Conservation (phyloP, 2,113 vertebrate genomes). For the Anguilla japonica region DNA sequence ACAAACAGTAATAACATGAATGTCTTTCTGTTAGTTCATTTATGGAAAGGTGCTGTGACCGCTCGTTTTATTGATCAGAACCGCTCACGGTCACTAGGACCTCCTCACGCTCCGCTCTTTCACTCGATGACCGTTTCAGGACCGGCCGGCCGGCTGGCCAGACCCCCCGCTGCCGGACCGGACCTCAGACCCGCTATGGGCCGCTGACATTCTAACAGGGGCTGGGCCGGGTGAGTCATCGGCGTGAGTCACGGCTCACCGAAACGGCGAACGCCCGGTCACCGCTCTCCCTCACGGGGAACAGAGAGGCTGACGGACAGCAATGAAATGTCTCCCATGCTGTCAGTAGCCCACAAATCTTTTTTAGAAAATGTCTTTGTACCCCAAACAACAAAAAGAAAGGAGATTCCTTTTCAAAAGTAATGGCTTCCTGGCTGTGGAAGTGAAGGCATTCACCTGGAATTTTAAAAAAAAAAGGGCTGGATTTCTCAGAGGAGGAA, state of each 20-base stretch:
- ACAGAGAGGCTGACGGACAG: too few species aligned
- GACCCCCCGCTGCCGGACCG: neutral
- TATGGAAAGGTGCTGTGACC: neutral
- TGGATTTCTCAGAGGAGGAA: neutral
- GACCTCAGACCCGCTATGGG: neutral
- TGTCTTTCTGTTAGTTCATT: too few species aligned
- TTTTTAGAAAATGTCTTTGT: neutral
- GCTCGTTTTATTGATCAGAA: neutral
- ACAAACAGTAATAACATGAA: too few species aligned
- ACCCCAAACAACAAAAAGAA: neutral
- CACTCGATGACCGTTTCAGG: neutral
- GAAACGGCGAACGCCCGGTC: neutral
- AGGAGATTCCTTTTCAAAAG: neutral
- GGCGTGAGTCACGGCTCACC: conserved; percentile 2
- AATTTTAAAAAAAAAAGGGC: neutral
- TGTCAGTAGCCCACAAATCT: neutral
- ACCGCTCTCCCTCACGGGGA: neutral
- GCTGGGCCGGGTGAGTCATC: conserved; percentile 4
- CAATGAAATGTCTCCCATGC: neutral
- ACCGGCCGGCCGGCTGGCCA: neutral
- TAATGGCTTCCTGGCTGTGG: neutral
- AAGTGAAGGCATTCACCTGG: neutral
- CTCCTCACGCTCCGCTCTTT: neutral
- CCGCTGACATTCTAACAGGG: neutral
- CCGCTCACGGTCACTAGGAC: too few species aligned